Evolutionary conservation across 2,888 invertebrate genomes (phyloP).

Genomic region (Panopea generosa): DNA sequence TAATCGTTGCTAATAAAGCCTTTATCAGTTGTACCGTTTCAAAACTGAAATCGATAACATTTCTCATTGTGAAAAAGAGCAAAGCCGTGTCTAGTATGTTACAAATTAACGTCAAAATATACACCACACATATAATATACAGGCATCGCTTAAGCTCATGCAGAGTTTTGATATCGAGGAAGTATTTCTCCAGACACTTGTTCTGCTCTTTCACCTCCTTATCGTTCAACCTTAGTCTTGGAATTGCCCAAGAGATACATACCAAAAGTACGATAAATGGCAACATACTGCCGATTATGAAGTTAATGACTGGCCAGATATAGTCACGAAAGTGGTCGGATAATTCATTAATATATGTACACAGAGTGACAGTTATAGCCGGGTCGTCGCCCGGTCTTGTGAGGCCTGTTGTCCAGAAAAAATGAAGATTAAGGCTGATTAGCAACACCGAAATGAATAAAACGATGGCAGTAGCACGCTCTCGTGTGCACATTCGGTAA

Average conservation of each 20-base stretch:
- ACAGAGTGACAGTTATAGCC: constrained; percentile 42
- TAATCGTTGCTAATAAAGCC: constrained; percentile 55
- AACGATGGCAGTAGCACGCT: constrained; percentile 78
- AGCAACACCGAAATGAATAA: constrained; percentile 81
- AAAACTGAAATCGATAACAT: constrained; percentile 30
- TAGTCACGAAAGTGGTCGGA: constrained; percentile 74
- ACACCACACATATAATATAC: constrained; percentile 30
- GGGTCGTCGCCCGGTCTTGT: constrained; percentile 66
- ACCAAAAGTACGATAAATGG: constrained; percentile 74
- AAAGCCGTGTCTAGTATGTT: constrained; percentile 42
- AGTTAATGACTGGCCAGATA: constrained; percentile 79
- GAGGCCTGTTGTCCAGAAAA: constrained; percentile 83
- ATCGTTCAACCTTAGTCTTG: constrained; percentile 13
- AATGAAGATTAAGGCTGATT: constrained; percentile 82
- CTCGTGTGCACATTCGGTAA: constrained; percentile 78
- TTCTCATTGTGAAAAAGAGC: constrained; percentile 12
- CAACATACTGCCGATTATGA: constrained; percentile 73
- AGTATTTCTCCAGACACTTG: constrained; percentile 72
- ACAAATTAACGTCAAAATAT: constrained; percentile 24
- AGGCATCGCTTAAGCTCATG: constrained; percentile 63
- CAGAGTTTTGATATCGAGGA: constrained; percentile 74
- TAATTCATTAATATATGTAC: constrained; percentile 74
- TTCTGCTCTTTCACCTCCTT: constrained; percentile 46
- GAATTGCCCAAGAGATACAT: constrained; percentile 65
- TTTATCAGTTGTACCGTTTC: constrained; percentile 40